phyloP scores from a whole-genome alignment of 2,797 vertebrate species.

The Ambastaia sidthimunki region DNA sequence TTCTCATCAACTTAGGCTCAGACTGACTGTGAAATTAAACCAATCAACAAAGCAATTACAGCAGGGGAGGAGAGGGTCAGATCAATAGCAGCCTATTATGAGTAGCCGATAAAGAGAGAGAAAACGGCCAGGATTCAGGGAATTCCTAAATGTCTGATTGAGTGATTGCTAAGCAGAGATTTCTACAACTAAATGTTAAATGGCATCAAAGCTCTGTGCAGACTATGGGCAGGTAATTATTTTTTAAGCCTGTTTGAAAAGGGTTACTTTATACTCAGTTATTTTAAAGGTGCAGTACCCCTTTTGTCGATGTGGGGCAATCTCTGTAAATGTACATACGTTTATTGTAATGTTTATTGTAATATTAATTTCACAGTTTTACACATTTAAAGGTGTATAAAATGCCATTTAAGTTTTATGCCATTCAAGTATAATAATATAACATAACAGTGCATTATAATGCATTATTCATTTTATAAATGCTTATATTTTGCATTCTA shows the following conservation, averaged over 20 bases:
- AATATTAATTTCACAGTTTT: background rate
- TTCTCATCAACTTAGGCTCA: conserved; percentile 55
- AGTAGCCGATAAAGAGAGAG: conserved; percentile 56
- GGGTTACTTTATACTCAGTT: conserved; percentile 2
- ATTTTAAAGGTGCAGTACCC: background rate
- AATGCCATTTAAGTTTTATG: too few species aligned
- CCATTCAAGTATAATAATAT: too few species aligned
- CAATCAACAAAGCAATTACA: conserved; percentile 61
- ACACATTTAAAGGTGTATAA: too few species aligned
- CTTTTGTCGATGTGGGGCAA: background rate
- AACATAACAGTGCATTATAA: background rate
- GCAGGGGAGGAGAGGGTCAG: conserved; percentile 45
- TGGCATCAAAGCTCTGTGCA: background rate
- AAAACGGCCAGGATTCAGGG: conserved; percentile 51
- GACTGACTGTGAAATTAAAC: conserved; percentile 62
- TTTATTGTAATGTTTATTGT: background rate
- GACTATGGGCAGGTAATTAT: background rate
- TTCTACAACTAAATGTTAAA: conserved; percentile 21
- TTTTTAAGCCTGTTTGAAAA: conserved; percentile 2
- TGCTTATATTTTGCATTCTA: too few species aligned
- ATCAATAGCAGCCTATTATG: conserved; percentile 59
- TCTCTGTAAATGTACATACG: background rate
- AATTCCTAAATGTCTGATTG: conserved; percentile 43
- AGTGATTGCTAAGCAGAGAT: conserved; percentile 24
- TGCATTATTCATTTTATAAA: background rate